Conservation (phyloP, 2,113 vertebrate genomes). For the Fregetta grallaria region DNA sequence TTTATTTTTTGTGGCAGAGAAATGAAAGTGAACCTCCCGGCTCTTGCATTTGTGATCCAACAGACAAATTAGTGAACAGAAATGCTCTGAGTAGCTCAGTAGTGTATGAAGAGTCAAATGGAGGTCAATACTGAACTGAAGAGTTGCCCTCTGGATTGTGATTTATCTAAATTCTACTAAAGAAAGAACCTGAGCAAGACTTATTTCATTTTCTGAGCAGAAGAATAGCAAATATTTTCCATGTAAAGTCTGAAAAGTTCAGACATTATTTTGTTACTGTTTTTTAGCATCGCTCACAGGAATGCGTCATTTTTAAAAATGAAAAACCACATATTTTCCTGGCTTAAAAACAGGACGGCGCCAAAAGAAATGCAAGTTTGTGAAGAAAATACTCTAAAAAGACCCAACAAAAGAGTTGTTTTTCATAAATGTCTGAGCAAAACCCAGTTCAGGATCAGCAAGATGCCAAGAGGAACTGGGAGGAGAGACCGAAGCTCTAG, state of each 20-base stretch:
- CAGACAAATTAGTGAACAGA: neutral
- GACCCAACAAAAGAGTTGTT: neutral
- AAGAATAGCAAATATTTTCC: conserved; percentile 2
- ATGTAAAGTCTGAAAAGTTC: neutral
- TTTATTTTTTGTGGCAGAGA: neutral
- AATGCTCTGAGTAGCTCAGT: neutral
- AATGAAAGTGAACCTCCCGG: neutral
- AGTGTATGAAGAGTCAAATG: neutral
- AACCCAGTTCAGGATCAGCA: neutral
- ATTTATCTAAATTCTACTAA: neutral
- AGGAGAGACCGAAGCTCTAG: neutral
- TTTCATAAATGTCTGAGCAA: neutral
- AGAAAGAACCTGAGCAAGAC: neutral
- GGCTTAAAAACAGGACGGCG: neutral
- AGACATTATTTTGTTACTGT: neutral
- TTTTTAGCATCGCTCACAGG: neutral
- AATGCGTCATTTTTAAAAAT: neutral
- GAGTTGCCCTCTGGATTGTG: neutral
- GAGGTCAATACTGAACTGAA: neutral
- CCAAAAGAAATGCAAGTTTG: neutral
- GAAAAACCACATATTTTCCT: neutral
- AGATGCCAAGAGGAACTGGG: neutral
- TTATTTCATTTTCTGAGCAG: neutral
- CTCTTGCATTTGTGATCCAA: neutral
- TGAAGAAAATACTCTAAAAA: neutral